These are phyloP conservation scores for Oncorhynchus kisutch DNA, from an alignment of 2,113 vertebrate genomes.

Conservation along the genomic window DNA sequence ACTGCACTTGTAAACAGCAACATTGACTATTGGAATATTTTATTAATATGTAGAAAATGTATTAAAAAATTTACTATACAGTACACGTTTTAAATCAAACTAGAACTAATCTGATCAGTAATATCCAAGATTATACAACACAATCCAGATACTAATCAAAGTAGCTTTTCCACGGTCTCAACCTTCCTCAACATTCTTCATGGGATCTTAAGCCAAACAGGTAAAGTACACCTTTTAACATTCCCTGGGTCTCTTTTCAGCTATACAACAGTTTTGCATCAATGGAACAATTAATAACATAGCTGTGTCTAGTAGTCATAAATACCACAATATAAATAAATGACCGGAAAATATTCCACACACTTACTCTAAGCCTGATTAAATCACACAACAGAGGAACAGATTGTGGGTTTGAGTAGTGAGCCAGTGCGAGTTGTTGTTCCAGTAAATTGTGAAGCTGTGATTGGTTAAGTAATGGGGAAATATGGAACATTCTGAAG, in stretches of 20 bases:
- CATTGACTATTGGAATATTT: conserved; percentile 85
- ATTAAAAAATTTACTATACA: conserved; percentile 99
- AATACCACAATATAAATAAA: too few relatives aligned
- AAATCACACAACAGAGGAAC: not conserved
- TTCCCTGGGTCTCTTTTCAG: too few relatives aligned
- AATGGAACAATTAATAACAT: too few relatives aligned
- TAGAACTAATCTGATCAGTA: conserved; percentile 89
- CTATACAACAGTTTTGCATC: too few relatives aligned
- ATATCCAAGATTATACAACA: conserved; percentile 78
- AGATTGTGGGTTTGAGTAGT: not conserved
- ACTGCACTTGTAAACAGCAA: conserved; percentile 6
- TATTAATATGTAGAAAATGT: conserved; percentile 99
- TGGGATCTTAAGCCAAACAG: not conserved
- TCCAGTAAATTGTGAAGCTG: conserved; percentile 14
- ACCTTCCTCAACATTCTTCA: conserved; percentile 57
- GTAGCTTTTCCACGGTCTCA: conserved; percentile 60
- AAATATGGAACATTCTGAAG: conserved; percentile 10
- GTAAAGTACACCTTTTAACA: not conserved
- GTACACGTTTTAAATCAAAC: conserved; percentile 92
- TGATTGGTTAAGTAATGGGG: not conserved
- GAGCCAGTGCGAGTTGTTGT: not conserved
- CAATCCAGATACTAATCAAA: conserved; percentile 56
- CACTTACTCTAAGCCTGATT: not conserved
- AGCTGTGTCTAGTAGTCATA: too few relatives aligned
- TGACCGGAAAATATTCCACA: not conserved